Base-by-base conservation (phyloP, 1,140 invertebrate species). In the Drosophila setifemur region DNA sequence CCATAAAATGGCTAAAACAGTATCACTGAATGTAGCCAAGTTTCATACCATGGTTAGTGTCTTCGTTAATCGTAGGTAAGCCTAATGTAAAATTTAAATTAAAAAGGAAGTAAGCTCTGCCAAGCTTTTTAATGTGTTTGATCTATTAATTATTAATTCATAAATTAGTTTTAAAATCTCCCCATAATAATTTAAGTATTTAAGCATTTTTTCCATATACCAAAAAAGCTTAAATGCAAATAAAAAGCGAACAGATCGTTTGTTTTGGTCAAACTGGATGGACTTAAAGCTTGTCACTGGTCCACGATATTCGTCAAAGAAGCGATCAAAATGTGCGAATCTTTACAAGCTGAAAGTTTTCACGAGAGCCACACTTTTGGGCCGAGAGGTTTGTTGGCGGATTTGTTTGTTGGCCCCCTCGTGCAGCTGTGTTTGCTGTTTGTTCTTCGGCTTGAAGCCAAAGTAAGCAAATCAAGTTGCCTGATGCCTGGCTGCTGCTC, bases 391-490 rank as follows among this genome's bases (percentile, higher is more conserved):
- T 73, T 85, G 61, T 45, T 66, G 54, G 43, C 48, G 43, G 47
- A 49, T 63, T 76, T 68, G 53, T 64, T 42, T 69, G 45, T 35
- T 50, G 58, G 53, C 31, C 43, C 23, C 33, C 33, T 37, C 14
- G 33, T 68, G 50, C 50, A 73, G 74, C 63, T 79, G 75, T 57
- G 57, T 53, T 48, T 61, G 48, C 29, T 43, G 68, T 76, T 37
- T 57, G 16, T 81, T 66, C 71, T 63, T 61, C 37, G 47, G 31
- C 60, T 42, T 5, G 19, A 52, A 40, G 33, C 8, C 28, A 54
- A 70, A 66, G 53, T 52, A 60, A 55, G 54, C 39, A 54, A 72
- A 61, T 79, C 42, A 55, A 45, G 45, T 73, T 73, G 74, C 68
- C 35, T 66, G 42, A 23, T 31, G 55, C 35, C 37, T 37, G 57